Percentiles rank a stretch among this genome's conserved stretches.
These are phyloP conservation scores for Aphodius sticticus DNA, from an alignment of 2,888 invertebrate genomes.

Conservation along the genomic window DNA sequence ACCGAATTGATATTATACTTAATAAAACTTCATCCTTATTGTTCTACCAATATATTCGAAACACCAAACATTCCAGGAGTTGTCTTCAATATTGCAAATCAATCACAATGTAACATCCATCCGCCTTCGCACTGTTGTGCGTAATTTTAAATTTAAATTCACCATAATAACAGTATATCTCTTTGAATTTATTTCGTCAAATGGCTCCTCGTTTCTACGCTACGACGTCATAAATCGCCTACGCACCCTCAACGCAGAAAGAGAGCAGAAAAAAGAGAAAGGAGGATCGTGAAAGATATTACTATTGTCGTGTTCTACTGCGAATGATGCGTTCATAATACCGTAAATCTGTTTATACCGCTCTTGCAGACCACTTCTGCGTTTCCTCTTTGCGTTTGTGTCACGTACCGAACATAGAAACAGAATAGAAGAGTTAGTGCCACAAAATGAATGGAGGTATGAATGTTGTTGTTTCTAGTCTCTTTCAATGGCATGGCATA, in stretches of 20 bases:
- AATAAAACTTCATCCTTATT: too few species aligned
- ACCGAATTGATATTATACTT: too few species aligned
- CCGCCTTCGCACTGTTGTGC: neutral
- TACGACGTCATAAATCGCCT: neutral
- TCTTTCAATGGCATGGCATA: too few species aligned
- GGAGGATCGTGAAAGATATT: neutral
- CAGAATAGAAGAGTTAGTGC: neutral
- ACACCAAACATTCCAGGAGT: too few species aligned
- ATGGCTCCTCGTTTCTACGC: neutral
- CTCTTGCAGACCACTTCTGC: neutral
- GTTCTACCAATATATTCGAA: too few species aligned
- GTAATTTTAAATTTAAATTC: neutral
- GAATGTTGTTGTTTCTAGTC: too few species aligned
- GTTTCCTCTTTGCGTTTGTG: neutral
- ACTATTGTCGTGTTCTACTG: neutral
- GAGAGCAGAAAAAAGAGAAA: neutral
- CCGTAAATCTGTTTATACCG: neutral
- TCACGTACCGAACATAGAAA: neutral
- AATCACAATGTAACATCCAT: too few species aligned
- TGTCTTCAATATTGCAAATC: too few species aligned
- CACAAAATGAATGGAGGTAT: too few species aligned
- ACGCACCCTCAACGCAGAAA: neutral
- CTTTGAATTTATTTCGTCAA: conserved; percentile 4
- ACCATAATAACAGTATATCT: neutral
- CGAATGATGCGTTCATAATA: neutral